Base-by-base conservation (phyloP, 2,797 vertebrate species). In the Anas acuta region DNA sequence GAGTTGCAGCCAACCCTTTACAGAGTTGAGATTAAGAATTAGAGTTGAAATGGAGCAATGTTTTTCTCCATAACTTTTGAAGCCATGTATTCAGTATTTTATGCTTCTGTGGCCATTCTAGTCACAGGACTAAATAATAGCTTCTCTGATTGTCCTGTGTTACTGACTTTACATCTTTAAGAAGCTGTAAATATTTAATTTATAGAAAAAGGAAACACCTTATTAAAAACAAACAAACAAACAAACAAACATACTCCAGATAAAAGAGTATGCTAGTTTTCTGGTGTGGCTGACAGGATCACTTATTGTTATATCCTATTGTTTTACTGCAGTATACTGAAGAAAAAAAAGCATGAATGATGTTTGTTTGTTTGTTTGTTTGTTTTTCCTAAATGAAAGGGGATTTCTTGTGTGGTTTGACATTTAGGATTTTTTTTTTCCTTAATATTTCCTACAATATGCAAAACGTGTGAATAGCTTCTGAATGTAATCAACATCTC, bases 21-120 rank as follows among this genome's bases (percentile, higher is more conserved):
- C 0, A n/a, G 16, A 1, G 9, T 0, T 78, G 43, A n/a, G 23
- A 54, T 41, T 78, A 87, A 64, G 9, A 28, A 64, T 22, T 7
- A 11, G 6, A 33, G 32, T 6, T 39, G 64, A 84, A 70, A 87
- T 0, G 0, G 11, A 75, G 14, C 17, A 16, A 2, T 26, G 5
- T 47, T 45, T 70, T 21, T 11, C 13, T 30, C 28, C 65, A 7
- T 62, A 30, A 41, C 18, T 49, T 58, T 62, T 74, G 35, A 83
- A 83, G 26, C 5, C 30, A 28, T 0, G 0, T 77, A 49, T 85
- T 77, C 28, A 49, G 28, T 57, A 13, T 67, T 86, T 84, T 73
- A 39, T 65, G 17, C 4, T 22, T 66, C 49, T 73, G 5, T 74
- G 33, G 53, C 74, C 16, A 61, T 43, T 8, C 9, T 74, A 85